Evolutionary conservation across 2,888 invertebrate genomes (phyloP).

Genomic region (Drosophila emarginata): DNA sequence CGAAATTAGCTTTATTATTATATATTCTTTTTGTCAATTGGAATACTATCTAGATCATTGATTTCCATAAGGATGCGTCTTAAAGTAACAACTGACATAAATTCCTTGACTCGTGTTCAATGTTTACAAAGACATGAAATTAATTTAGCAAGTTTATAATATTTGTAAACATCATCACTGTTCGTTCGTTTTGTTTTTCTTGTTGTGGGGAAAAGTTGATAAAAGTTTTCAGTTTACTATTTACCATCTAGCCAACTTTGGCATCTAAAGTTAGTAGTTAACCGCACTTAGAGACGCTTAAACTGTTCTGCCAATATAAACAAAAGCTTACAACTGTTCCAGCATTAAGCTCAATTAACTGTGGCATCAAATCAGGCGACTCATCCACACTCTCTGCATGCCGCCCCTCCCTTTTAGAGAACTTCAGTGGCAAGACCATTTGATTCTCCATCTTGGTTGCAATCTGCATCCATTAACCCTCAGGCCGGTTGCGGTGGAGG

Average conservation of each 20-base stretch:
- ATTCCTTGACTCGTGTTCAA: not conserved
- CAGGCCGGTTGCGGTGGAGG: constrained; percentile 1
- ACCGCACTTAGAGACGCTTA: constrained; percentile 8
- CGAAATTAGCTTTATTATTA: not conserved
- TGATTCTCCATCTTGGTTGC: constrained; percentile 6
- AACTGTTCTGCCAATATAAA: constrained; percentile 15
- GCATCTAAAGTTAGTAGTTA: constrained; percentile 3
- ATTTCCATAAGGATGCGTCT: no score
- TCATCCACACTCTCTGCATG: not conserved
- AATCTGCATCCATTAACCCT: constrained; percentile 44
- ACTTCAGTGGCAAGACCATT: not conserved
- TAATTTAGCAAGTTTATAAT: not conserved
- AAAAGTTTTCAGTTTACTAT: constrained; percentile 1
- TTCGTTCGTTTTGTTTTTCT: not conserved
- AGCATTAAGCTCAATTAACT: constrained; percentile 54
- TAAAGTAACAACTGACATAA: no score
- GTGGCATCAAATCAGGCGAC: constrained; percentile 29
- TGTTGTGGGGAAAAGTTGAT: not conserved
- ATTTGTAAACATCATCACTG: not conserved
- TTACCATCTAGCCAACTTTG: not conserved
- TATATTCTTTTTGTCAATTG: no score
- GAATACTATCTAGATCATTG: not conserved
- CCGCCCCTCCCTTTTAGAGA: not conserved
- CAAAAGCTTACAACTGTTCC: constrained; percentile 33
- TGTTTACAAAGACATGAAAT: not conserved